Percentiles rank a stretch among this genome's conserved stretches.
Conservation (phyloP, 2,888 invertebrate genomes). For the Lepetodrilus schrolli region DNA sequence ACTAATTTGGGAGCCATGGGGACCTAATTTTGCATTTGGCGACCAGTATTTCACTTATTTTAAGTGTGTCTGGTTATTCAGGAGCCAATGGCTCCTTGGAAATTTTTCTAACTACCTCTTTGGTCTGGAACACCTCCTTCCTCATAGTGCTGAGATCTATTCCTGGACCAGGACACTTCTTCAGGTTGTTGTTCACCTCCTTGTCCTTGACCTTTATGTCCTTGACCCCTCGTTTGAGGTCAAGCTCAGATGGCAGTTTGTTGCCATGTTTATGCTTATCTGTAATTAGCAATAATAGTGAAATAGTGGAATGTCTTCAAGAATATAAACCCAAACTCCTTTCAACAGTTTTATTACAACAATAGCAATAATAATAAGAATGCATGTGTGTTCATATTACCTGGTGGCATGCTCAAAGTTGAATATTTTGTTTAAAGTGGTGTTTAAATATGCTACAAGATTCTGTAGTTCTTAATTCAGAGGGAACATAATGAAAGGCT, state of each 20-base stretch:
- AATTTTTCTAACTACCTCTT: slow-evolving; percentile 40
- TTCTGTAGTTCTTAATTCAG: no score
- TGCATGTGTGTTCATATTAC: no score
- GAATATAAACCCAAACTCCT: background rate
- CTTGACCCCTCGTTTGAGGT: slow-evolving; percentile 42
- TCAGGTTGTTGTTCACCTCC: slow-evolving; percentile 35
- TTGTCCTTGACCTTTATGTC: slow-evolving; percentile 37
- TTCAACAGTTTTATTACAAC: background rate
- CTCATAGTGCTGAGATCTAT: slow-evolving; percentile 64
- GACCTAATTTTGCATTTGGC: no score
- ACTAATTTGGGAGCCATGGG: no score
- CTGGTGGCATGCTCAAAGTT: no score
- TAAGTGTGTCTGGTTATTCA: no score
- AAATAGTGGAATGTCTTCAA: background rate
- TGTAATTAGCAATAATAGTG: slow-evolving; percentile 16
- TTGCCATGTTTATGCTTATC: slow-evolving; percentile 47
- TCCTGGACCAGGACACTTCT: slow-evolving; percentile 49
- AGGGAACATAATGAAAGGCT: no score
- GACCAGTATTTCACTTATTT: no score
- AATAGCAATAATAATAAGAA: no score
- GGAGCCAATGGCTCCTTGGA: no score
- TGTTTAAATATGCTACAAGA: no score
- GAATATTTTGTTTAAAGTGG: no score
- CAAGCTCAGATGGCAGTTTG: slow-evolving; percentile 48
- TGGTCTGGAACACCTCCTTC: slow-evolving; percentile 54